Percentiles rank a stretch among this genome's conserved stretches.
These are phyloP conservation scores for Molossus molossus DNA, from an alignment of 2,797 vertebrate species.

Conservation along the genomic window DNA sequence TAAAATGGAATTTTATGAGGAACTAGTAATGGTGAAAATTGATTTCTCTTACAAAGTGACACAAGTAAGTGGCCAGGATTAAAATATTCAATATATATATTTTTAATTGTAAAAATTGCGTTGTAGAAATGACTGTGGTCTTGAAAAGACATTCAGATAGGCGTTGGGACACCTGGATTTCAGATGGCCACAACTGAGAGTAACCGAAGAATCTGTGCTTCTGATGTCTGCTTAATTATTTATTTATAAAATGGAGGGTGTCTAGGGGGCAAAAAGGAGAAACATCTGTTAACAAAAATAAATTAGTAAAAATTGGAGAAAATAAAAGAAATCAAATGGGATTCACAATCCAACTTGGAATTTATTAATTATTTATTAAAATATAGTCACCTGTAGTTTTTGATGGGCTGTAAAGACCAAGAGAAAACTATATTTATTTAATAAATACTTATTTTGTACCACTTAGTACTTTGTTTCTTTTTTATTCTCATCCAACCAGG, in stretches of 20 bases:
- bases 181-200: background rate
- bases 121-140: background rate
- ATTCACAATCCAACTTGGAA: background rate
- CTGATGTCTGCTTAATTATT: background rate
- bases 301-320: no score
- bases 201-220: background rate
- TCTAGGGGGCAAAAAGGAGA: no score
- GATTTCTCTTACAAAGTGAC: background rate
- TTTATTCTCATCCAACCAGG: no score
- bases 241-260: background rate
- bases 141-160: background rate
- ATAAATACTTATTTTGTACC: conserved; percentile 3
- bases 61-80: background rate
- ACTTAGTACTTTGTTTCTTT: background rate
- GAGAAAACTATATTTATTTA: background rate
- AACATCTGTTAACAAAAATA: no score
- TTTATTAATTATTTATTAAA: background rate
- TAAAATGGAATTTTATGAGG: background rate
- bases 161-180: background rate
- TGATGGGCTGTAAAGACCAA: background rate
- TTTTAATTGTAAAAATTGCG: background rate
- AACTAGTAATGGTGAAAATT: background rate
- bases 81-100: background rate
- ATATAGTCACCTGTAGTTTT: background rate
- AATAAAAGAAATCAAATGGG: background rate